A percentile compares a stretch with the other conserved stretches of the same genome.
Evolutionary conservation across 2,113 vertebrate species (phyloP).

Genomic region (Stigmatopora argus): DNA sequence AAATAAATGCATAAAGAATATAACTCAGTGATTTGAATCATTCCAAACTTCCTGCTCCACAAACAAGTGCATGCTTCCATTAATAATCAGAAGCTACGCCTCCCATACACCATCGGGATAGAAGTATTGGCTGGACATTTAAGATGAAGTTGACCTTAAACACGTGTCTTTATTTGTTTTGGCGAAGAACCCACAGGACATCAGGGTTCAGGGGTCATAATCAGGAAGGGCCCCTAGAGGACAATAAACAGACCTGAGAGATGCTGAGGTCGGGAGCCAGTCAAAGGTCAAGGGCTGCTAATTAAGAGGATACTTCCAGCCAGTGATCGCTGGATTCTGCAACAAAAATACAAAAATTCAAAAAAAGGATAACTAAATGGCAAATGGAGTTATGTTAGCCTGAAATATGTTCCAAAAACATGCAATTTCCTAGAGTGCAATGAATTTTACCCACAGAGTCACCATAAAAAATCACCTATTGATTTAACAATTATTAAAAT

Average conservation of each 20-base stretch:
- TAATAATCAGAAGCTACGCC: background rate
- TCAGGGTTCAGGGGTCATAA: constrained; percentile 46
- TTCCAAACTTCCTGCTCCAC: constrained; percentile 18
- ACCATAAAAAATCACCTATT: constrained; percentile 34
- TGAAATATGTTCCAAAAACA: background rate
- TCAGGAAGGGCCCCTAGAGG: constrained; percentile 61
- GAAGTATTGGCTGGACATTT: background rate
- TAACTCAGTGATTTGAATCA: constrained; percentile 44
- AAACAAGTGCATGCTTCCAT: background rate
- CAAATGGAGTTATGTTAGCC: background rate
- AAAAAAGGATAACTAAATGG: constrained; percentile 12
- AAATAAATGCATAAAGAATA: constrained; percentile 32
- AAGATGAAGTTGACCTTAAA: constrained; percentile 10
- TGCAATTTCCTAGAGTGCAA: background rate
- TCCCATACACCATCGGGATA: background rate
- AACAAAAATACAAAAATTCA: constrained; percentile 7
- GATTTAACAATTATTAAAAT: too few species aligned
- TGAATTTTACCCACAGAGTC: background rate
- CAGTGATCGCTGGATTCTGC: constrained; percentile 40
- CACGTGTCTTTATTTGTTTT: constrained; percentile 46
- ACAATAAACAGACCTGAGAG: constrained; percentile 56
- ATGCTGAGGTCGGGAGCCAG: constrained; percentile 48
- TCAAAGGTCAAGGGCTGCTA: constrained; percentile 62
- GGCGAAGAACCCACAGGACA: constrained; percentile 41
- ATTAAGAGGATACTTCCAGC: constrained; percentile 66